A percentile compares a stretch with the other conserved stretches of the same genome.
These are phyloP conservation scores for Dascyllus trimaculatus DNA, from an alignment of 2,113 vertebrate species.

Conservation along the genomic window DNA sequence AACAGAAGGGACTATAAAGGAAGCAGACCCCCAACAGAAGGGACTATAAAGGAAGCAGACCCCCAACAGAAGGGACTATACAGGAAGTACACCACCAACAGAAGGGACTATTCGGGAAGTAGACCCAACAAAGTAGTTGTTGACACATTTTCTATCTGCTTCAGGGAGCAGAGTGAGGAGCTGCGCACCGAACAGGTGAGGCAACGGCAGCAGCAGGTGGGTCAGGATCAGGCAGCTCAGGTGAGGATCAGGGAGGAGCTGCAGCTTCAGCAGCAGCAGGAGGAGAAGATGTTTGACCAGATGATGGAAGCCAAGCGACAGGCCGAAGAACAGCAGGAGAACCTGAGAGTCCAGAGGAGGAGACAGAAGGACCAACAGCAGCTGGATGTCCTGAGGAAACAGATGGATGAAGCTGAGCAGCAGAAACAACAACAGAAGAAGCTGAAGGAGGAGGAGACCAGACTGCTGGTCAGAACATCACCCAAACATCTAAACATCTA, in stretches of 20 bases:
- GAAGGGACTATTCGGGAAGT: too few species aligned
- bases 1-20: too few species aligned
- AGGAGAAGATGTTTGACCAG: slow-evolving; percentile 83
- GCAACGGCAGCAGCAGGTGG: slow-evolving; percentile 74
- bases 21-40: too few species aligned
- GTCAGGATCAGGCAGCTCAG: slow-evolving; percentile 84
- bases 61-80: too few species aligned
- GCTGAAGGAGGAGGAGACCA: slow-evolving; percentile 86
- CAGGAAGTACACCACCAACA: too few species aligned
- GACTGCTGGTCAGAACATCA: slow-evolving; percentile 80
- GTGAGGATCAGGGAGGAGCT: slow-evolving; percentile 77
- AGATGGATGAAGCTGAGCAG: slow-evolving; percentile 69
- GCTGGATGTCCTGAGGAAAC: slow-evolving; percentile 63
- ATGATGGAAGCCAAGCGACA: slow-evolving; percentile 88
- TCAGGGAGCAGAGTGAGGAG: slow-evolving; percentile 88
- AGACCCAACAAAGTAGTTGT: too few species aligned
- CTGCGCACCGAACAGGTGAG: slow-evolving; percentile 71
- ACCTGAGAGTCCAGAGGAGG: slow-evolving; percentile 33
- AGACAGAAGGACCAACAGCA: slow-evolving; percentile 55
- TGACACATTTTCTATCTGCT: too few species aligned
- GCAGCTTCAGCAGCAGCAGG: slow-evolving; percentile 70
- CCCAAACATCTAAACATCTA: too few species aligned
- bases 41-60: too few species aligned
- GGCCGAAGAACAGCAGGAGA: slow-evolving; percentile 85
- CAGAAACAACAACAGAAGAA: slow-evolving; percentile 63